Evolutionary conservation across 2,113 vertebrate genomes (phyloP), one percentile per base, ranked within the genome.

Genomic region (Campylorhamphus procurvoides): DNA sequence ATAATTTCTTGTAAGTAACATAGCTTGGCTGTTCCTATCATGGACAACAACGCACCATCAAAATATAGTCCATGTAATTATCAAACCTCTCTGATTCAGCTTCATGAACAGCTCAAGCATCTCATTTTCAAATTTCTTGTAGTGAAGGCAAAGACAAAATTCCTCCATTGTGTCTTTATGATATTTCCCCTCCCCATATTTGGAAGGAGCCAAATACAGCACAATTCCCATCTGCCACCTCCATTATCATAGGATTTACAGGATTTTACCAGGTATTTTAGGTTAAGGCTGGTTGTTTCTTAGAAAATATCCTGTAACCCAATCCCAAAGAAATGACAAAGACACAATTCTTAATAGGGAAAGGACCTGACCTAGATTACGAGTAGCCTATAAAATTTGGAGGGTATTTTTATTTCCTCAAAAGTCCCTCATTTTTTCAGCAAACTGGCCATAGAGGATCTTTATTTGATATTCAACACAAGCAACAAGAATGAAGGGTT

Each of bases 91-190:
- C 67, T 60, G 29, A 42, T 2, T 64, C 12, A 0, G 39, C 7
- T 46, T 55, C 14, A 33, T 1, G 0, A 71, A 7, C 5, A 52
- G 16, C 6, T 78, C 7, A 0, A 58, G 3, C 1, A 5, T 6
- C 8, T 17, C 17, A 29, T 47, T 29, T 55, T n/a, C 5, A 55
- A 18, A 52, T 42, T 64, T 69, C 12, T 86, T 52, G 4, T 4
- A 50, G 33, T 10, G 8, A 46, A 68, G 15, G 12, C 5, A 42
- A 79, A 68, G 23, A 23, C 6, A 2, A 29, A 35, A 80, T 14
- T 60, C 7, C 7, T 28, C 7, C 7, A 17, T 33, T 50, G 0
- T 33, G 14, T 50, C 20, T 55, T 79, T 19, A 46, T 24, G 11
- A 3, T 39, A 29, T 64, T 84, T 68, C 27, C 64, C 24, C 9